These are phyloP conservation scores for Cyclopterus lumpus DNA, from an alignment of 2,797 vertebrate genomes.

Conservation along the genomic window DNA sequence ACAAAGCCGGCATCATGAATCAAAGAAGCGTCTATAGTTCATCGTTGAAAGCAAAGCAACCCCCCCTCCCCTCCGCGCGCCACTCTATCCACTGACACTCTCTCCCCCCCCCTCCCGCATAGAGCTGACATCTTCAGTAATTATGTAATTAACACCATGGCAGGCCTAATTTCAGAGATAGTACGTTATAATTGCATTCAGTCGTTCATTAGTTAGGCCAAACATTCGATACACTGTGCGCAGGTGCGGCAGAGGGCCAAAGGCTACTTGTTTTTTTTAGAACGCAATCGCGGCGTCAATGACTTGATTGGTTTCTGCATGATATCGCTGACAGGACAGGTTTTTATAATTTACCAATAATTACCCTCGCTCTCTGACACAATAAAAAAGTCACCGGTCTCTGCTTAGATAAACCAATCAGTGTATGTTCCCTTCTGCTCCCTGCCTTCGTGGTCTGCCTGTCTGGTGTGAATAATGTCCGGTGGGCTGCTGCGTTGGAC, in stretches of 20 bases:
- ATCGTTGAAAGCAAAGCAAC: slow-evolving; percentile 74
- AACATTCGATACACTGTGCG: slow-evolving; percentile 71
- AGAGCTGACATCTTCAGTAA: slow-evolving; percentile 83
- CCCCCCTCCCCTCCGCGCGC: slow-evolving; percentile 49
- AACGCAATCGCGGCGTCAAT: slow-evolving; percentile 77
- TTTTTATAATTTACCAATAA: slow-evolving; percentile 84
- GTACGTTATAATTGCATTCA: slow-evolving; percentile 84
- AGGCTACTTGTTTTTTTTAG: slow-evolving; percentile 81
- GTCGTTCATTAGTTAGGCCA: slow-evolving; percentile 83
- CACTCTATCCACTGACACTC: slow-evolving; percentile 56
- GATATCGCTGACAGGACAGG: slow-evolving; percentile 83
- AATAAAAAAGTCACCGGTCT: slow-evolving; percentile 74
- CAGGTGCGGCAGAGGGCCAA: slow-evolving; percentile 73
- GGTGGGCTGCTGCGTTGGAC: slow-evolving; percentile 28
- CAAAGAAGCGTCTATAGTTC: slow-evolving; percentile 84
- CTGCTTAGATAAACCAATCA: slow-evolving; percentile 76
- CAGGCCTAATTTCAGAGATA: slow-evolving; percentile 85
- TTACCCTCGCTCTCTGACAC: slow-evolving; percentile 76
- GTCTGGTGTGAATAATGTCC: slow-evolving; percentile 67
- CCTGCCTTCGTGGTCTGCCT: slow-evolving; percentile 58
- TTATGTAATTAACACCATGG: slow-evolving; percentile 88
- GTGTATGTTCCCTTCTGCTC: slow-evolving; percentile 52
- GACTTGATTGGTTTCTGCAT: slow-evolving; percentile 81
- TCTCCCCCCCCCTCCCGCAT: slow-evolving; percentile 47
- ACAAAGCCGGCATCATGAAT: slow-evolving; percentile 86